phyloP scores from a whole-genome alignment of 2,797 vertebrate genomes.

The Xiphophorus birchmanni region DNA sequence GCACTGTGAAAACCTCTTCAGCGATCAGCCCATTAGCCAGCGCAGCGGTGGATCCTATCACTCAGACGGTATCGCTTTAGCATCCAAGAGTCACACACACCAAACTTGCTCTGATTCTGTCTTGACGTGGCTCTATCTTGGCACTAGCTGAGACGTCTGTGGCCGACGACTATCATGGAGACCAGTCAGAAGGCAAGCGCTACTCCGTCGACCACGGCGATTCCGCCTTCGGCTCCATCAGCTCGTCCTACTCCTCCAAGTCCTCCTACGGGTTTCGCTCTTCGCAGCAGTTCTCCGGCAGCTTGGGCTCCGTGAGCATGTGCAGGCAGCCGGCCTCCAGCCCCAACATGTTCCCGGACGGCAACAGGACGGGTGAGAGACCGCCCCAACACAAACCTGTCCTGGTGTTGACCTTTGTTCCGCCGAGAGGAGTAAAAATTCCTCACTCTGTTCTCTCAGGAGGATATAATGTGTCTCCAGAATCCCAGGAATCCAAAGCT shows the following conservation, averaged over 20 bases:
- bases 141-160: constrained; percentile 79
- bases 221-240: constrained; percentile 81
- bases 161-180: constrained; percentile 84
- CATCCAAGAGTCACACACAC: not conserved
- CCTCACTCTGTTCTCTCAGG: constrained; percentile 23
- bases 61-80: constrained; percentile 69
- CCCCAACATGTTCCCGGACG: constrained; percentile 82
- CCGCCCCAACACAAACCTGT: not conserved
- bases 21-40: constrained; percentile 91
- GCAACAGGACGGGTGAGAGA: constrained; percentile 86
- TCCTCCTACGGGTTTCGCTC: constrained; percentile 79
- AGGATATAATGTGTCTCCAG: constrained; percentile 69
- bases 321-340: constrained; percentile 84
- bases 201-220: constrained; percentile 81
- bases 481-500: constrained; percentile 79
- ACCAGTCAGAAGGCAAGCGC: constrained; percentile 78
- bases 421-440: not conserved
- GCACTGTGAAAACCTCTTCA: constrained; percentile 96
- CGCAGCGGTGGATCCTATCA: constrained; percentile 72
- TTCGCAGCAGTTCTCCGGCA: constrained; percentile 74
- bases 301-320: constrained; percentile 72
- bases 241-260: constrained; percentile 78
- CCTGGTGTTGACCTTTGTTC: not conserved
- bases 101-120: constrained; percentile 1
- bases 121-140: constrained; percentile 17